Conservation (phyloP, 2,888 invertebrate genomes). For the Caenorhabditis macrosperma region DNA sequence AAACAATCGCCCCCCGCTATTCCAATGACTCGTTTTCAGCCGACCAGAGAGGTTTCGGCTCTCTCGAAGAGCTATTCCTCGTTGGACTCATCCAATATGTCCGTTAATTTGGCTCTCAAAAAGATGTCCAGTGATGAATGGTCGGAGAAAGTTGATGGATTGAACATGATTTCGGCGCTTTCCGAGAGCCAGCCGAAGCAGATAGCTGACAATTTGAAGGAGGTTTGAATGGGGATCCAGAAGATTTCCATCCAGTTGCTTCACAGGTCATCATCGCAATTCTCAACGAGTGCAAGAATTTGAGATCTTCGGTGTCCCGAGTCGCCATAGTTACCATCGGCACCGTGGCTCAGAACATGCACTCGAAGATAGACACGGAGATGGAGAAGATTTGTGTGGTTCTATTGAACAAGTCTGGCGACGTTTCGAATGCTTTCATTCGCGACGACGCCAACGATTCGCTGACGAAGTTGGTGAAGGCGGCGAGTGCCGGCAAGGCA, state of each 20-base stretch:
- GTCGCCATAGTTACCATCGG: conserved; percentile 90
- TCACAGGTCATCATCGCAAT: conserved; percentile 65
- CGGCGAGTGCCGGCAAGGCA: conserved; percentile 84
- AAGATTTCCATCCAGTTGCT: not conserved
- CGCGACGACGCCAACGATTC: conserved; percentile 91
- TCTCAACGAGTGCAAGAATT: conserved; percentile 84
- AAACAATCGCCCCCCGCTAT: no score
- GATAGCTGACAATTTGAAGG: conserved; percentile 64
- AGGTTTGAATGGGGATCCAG: conserved; percentile 35
- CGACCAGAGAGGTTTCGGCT: conserved; percentile 23
- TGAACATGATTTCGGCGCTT: conserved; percentile 80
- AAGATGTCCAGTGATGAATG: conserved; percentile 69
- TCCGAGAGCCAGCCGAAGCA: conserved; percentile 59
- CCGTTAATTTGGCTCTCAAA: conserved; percentile 61
- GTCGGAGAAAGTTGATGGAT: conserved; percentile 87
- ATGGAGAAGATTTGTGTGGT: conserved; percentile 70
- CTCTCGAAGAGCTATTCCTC: conserved; percentile 46
- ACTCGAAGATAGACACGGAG: conserved; percentile 84
- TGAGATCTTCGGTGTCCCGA: conserved; percentile 93
- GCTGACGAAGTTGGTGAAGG: conserved; percentile 88
- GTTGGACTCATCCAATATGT: conserved; percentile 51
- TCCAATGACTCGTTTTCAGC: conserved; percentile 6
- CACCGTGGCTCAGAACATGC: conserved; percentile 86
- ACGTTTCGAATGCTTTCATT: conserved; percentile 94
- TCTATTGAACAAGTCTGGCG: conserved; percentile 81